Conservation (phyloP, 2,113 vertebrate genomes). For the Raja brachyura region DNA sequence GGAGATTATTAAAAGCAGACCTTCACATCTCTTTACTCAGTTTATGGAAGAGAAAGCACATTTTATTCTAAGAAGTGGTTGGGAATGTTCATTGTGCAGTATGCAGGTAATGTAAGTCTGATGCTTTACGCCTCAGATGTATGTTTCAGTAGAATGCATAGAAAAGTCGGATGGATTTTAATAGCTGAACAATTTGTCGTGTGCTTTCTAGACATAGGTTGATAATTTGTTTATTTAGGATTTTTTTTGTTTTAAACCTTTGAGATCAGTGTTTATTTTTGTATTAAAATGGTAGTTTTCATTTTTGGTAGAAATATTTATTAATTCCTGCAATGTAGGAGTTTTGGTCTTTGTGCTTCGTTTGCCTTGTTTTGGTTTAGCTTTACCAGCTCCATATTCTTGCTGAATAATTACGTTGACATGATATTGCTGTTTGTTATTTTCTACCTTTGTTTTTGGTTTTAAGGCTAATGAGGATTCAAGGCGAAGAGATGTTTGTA, state of each 20-base stretch:
- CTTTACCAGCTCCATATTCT: not conserved
- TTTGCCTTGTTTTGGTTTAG: not conserved
- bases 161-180: not conserved
- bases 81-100: slow-evolving; percentile 59
- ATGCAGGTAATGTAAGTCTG: slow-evolving; percentile 53
- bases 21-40: not conserved
- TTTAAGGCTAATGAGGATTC: slow-evolving; percentile 13
- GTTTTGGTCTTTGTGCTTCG: not conserved
- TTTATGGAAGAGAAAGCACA: slow-evolving; percentile 39
- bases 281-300: not conserved
- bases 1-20: slow-evolving; percentile 43
- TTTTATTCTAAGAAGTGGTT: slow-evolving; percentile 46
- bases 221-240: not conserved
- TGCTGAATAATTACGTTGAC: slow-evolving; percentile 15
- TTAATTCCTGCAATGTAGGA: not conserved
- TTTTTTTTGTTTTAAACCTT: not conserved
- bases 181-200: slow-evolving; percentile 9
- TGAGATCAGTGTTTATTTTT: not conserved
- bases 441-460: not conserved
- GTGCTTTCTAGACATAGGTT: not conserved
- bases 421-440: slow-evolving; percentile 9
- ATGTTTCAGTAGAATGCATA: not conserved
- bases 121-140: not conserved
- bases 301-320: not conserved
- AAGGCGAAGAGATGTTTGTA: not conserved